phyloP scores from a whole-genome alignment of 1,140 invertebrate species.

The Megathymus violae region DNA sequence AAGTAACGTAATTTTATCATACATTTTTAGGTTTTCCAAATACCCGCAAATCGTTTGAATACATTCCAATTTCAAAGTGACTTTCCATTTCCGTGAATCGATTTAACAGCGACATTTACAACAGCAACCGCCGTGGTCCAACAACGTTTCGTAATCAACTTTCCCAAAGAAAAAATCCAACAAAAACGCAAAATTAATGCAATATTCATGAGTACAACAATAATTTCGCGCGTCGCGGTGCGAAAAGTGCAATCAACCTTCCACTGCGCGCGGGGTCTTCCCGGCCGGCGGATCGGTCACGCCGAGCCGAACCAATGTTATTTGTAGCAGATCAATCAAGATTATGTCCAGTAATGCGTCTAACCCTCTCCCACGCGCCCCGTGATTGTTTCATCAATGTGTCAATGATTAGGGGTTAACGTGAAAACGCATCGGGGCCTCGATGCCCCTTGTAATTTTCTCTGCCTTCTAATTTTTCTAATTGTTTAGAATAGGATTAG shows the following conservation, averaged over 20 bases:
- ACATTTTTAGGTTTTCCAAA: too few relatives aligned
- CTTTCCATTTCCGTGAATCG: too few relatives aligned
- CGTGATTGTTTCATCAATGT: conserved; percentile 70
- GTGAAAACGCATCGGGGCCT: conserved; percentile 28
- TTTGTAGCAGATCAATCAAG: conserved; percentile 79
- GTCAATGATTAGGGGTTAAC: conserved; percentile 66
- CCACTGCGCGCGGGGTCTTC: conserved; percentile 41
- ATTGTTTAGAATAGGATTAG: conserved; percentile 17
- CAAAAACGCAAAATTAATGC: conserved; percentile 15
- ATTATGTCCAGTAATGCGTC: conserved; percentile 65
- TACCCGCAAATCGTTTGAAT: too few relatives aligned
- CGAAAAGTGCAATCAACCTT: conserved; percentile 56
- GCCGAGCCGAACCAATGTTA: conserved; percentile 58
- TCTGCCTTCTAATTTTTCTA: conserved; percentile 22
- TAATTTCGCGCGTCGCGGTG: conserved; percentile 2
- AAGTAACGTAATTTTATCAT: too few relatives aligned
- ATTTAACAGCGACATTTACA: too few relatives aligned
- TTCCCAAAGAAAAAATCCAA: conserved; percentile 1
- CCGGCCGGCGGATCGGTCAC: conserved; percentile 49
- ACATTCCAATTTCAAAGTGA: neutral
- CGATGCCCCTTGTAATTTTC: conserved; percentile 51
- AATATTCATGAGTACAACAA: conserved; percentile 25
- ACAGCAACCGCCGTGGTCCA: too few relatives aligned
- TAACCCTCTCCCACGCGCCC: conserved; percentile 59
- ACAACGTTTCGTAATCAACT: conserved; percentile 1